phyloP scores from a whole-genome alignment of 2,113 vertebrate genomes.

The Ardeotis arabs region DNA sequence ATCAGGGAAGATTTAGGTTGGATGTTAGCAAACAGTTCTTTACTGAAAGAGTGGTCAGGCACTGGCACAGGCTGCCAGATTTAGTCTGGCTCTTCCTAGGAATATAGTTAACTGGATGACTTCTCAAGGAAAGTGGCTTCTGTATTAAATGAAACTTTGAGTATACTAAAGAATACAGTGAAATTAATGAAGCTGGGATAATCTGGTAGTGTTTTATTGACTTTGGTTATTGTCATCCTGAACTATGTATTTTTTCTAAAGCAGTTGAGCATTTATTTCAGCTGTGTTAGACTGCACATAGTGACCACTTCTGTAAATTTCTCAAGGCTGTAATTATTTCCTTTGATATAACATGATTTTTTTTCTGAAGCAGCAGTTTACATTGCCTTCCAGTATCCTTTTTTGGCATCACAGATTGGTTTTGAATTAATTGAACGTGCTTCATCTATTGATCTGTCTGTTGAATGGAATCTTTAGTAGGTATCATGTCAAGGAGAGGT shows the following conservation, averaged over 20 bases:
- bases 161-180: not conserved
- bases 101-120: not conserved
- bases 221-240: not conserved
- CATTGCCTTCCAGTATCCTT: too few species aligned
- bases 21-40: too few species aligned
- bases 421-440: not conserved
- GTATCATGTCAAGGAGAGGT: fast-evolving
- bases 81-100: not conserved
- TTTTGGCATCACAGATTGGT: not conserved
- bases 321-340: not conserved
- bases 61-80: not conserved
- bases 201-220: not conserved
- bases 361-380: not conserved
- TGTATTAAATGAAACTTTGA: not conserved
- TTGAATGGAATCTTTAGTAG: not conserved
- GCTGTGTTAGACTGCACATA: not conserved
- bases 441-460: not conserved
- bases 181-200: not conserved
- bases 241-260: not conserved
- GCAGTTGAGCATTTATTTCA: not conserved
- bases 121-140: not conserved
- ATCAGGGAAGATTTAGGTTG: too few species aligned
- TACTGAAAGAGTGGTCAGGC: too few species aligned
- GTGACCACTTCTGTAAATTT: not conserved
- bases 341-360: not conserved